phyloP scores from a whole-genome alignment of 2,113 vertebrate species.

The Rhizomys pruinosus region DNA sequence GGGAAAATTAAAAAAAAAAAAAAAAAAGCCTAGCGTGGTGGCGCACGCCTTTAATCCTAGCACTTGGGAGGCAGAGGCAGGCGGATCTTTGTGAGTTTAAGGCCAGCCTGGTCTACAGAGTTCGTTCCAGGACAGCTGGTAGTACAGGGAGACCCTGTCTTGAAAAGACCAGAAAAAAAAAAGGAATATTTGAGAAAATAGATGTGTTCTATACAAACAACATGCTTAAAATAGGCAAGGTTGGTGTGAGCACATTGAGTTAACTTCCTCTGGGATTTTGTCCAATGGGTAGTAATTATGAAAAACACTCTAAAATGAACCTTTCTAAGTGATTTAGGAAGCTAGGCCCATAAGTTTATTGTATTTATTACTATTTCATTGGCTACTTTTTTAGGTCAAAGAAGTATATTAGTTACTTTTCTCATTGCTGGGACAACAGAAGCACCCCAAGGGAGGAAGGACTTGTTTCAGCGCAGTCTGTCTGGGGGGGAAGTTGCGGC shows the following conservation, averaged over 20 bases:
- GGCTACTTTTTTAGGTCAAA: conserved; percentile 21
- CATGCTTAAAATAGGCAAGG: not conserved
- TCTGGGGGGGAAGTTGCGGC: not conserved
- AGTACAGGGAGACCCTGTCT: too few relatives aligned
- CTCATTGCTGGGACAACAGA: not conserved
- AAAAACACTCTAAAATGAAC: conserved; percentile 14
- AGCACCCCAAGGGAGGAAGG: not conserved
- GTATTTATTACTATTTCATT: not conserved
- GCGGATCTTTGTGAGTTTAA: too few relatives aligned
- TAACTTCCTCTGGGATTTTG: not conserved
- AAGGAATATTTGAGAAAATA: not conserved
- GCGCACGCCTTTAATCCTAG: too few relatives aligned
- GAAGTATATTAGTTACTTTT: not conserved
- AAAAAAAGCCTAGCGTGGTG: too few relatives aligned
- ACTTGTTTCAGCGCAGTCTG: not conserved
- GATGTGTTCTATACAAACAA: not conserved
- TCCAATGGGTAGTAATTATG: not conserved
- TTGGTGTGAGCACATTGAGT: not conserved
- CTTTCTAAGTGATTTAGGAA: not conserved
- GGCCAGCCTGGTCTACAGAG: too few relatives aligned
- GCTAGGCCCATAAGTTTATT: not conserved
- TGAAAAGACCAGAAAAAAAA: too few relatives aligned
- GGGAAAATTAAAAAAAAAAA: not conserved
- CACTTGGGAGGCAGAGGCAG: too few relatives aligned
- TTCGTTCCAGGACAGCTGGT: too few relatives aligned